Evolutionary conservation across 1,140 invertebrate species (phyloP), one percentile per base, ranked within the genome.

Genomic region (Macrobrachium nipponense): DNA sequence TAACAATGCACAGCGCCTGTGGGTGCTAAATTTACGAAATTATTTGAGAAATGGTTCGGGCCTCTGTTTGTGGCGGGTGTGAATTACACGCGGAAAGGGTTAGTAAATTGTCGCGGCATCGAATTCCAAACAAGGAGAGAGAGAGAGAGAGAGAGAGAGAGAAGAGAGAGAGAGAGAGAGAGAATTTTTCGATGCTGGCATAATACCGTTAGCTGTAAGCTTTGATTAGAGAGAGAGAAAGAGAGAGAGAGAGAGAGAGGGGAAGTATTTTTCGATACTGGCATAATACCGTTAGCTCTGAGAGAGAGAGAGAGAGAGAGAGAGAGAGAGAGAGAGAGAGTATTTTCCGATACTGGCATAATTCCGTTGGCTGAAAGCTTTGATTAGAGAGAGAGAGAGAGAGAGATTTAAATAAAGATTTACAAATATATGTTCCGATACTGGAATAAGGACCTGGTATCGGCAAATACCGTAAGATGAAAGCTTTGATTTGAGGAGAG

Each of bases 261-360:
- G 51, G 73, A 76, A 44, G n/a, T n/a, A n/a, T n/a, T n/a, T n/a
- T n/a, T n/a, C n/a, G n/a, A n/a, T n/a, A n/a, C n/a, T n/a, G n/a
- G n/a, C n/a, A 76, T 23, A 76, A 44, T 27, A 43, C 23, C 17
- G 18, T 10, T 10, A 18, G 18, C 8, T 10, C 8, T 27, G 72
- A 75, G 72, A 75, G 72, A 75, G 73, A 76, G 73, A 76, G 36
- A 43, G 73, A 44, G 73, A 76, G 73, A 76, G 73, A 76, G 73
- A 76, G 73, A 76, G 12, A 76, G 73, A 76, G 8, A 76, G 36
- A 43, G 73, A 43, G 73, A 44, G 73, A 76, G 73, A 76, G 12
- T 44, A n/a, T n/a, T n/a, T n/a, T n/a, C n/a, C n/a, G n/a, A n/a
- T n/a, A n/a, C n/a, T n/a, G n/a, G n/a, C n/a, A n/a, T n/a, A n/a